Evolutionary conservation across 2,888 invertebrate genomes (phyloP).

Genomic region (Macrophya alboannulata): DNA sequence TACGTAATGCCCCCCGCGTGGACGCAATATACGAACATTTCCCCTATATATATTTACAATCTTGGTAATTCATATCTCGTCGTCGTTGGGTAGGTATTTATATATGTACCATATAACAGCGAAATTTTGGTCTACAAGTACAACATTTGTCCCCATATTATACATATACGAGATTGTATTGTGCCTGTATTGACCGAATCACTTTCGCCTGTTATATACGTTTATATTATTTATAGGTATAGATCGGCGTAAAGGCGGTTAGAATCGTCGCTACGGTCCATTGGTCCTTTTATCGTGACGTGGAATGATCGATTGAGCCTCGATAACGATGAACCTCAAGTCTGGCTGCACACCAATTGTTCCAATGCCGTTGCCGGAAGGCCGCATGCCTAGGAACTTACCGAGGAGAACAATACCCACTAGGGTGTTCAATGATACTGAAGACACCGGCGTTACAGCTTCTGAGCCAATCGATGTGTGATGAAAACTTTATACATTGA

Average conservation of each 20-base stretch:
- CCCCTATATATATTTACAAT: conserved; percentile 30
- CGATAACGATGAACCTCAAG: conserved; percentile 48
- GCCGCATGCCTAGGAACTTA: neutral
- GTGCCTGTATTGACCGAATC: neutral
- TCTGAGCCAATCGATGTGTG: neutral
- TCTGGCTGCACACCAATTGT: conserved; percentile 46
- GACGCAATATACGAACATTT: conserved; percentile 15
- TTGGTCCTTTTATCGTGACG: conserved; percentile 45
- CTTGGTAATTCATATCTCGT: conserved; percentile 17
- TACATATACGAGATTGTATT: neutral
- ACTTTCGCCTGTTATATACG: neutral
- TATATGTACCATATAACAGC: too few species aligned
- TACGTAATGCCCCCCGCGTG: conserved; percentile 29
- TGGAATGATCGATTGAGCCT: conserved; percentile 37
- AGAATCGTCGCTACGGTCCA: conserved; percentile 39
- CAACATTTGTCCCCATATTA: neutral
- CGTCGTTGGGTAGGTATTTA: too few species aligned
- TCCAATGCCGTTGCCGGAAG: conserved; percentile 20
- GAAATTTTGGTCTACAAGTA: too few species aligned
- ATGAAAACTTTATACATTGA: neutral
- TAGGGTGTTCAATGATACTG: neutral
- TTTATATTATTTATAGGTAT: conserved; percentile 20
- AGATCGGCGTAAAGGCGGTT: conserved; percentile 24
- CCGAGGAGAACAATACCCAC: neutral
- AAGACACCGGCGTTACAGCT: neutral